Conservation (phyloP, 92 coral and sea anemone genomes). For the Epizoanthus stellaris region DNA sequence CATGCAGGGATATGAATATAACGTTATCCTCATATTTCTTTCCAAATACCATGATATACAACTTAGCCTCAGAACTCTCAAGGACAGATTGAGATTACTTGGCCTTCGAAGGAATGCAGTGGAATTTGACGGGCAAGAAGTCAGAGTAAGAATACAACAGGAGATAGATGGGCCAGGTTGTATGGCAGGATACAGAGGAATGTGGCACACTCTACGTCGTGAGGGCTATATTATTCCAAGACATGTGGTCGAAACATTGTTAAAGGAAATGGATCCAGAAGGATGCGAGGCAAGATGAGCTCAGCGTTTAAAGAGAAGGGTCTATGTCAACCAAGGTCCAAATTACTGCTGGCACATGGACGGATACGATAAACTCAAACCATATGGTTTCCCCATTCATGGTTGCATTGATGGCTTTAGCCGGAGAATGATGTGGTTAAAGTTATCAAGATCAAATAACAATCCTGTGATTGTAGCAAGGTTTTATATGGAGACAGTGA, state of each 20-base stretch:
- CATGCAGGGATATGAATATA: conserved; percentile 48
- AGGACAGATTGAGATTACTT: conserved; percentile 49
- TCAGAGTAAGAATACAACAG: conserved; percentile 56
- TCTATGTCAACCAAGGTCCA: conserved; percentile 25
- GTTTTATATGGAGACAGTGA: conserved; percentile 8
- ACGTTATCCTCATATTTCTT: conserved; percentile 4
- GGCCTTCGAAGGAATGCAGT: conserved; percentile 54
- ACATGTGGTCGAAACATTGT: conserved; percentile 50
- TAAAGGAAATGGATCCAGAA: conserved; percentile 66
- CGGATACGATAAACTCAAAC: too few relatives aligned
- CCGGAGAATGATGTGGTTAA: conserved; percentile 6
- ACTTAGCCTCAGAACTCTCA: conserved; percentile 51
- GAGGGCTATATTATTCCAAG: conserved; percentile 51
- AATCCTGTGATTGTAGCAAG: not conserved
- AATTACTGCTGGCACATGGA: conserved; percentile 35
- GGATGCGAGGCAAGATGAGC: conserved; percentile 56
- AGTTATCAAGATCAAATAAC: conserved; percentile 5
- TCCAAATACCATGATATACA: conserved; percentile 28
- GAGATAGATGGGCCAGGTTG: conserved; percentile 63
- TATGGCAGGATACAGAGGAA: conserved; percentile 51
- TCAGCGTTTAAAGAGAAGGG: conserved; percentile 55
- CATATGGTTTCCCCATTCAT: conserved; percentile 18
- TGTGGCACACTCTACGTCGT: conserved; percentile 63
- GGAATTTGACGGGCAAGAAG: conserved; percentile 37
- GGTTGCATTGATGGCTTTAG: conserved; percentile 45